Evolutionary conservation across 2,113 vertebrate species (phyloP), one percentile per base, ranked within the genome.

Genomic region (Plectropomus leopardus): DNA sequence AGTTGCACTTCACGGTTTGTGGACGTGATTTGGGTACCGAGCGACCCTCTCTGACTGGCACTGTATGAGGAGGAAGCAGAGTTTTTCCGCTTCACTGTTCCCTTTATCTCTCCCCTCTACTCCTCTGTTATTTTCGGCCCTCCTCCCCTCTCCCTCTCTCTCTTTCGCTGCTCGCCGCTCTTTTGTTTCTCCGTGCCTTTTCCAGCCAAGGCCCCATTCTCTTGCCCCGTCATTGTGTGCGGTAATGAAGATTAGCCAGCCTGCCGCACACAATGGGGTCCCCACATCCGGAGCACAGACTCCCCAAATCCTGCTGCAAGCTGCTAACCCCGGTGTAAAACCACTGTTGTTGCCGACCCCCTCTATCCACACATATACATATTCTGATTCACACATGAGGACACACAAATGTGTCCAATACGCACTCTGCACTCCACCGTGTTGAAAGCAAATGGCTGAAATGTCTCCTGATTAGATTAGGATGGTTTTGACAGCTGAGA

Each of bases 231-330:
- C 91, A 92, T 91, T 93, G 93, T 93, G 89, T 90, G 89, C 70
- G 77, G 88, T 92, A 90, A 92, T 92, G 91, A 94, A 94, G 93
- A 93, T 94, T 94, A 93, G 92, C 90, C 86, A 87, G 88, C 77
- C 91, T 60, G 88, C 88, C 87, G 55, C 87, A 88, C 91, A 93
- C 92, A 94, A 93, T 92, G 88, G 87, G 91, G 89, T 89, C 84
- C 86, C 83, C 57, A 28, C 87, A 90, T 90, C 92, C 89, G 86
- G 87, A 88, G 84, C 57, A 1, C 84, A 88, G 78, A 84, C 84
- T 85, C 85, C 90, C 88, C 86, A 91, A 94, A 93, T 87, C 92
- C 93, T 73, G 78, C 79, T 17, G 53, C 92, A 92, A 92, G 90
- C 91, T 87, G 87, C 86, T 92, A 88, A 91, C 90, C 85, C 84